Percentiles rank a stretch among this genome's conserved stretches.
Conservation (phyloP, 2,888 invertebrate genomes). For the Heterodera filipjevi region DNA sequence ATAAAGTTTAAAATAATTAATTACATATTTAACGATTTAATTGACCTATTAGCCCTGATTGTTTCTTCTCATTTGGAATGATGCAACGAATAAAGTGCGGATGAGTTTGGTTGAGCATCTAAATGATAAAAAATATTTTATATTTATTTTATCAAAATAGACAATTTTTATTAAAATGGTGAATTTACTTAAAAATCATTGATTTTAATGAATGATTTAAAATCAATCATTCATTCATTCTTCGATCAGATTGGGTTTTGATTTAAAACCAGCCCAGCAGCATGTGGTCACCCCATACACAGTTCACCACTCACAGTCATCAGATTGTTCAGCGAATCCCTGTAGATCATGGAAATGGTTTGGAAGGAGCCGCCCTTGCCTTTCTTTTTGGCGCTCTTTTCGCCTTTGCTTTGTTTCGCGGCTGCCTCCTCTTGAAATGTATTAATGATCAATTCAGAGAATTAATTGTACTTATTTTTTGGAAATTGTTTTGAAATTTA, state of each 20-base stretch:
- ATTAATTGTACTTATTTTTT: no score
- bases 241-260: no score
- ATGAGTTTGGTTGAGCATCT: constrained; percentile 87
- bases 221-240: no score
- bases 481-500: no score
- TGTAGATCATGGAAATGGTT: constrained; percentile 65
- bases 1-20: neutral
- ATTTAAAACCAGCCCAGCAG: no score
- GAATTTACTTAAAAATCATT: no score
- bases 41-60: constrained; percentile 76
- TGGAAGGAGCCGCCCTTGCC: constrained; percentile 64
- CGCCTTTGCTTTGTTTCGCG: constrained; percentile 21
- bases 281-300: no score
- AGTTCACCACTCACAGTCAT: constrained; percentile 55
- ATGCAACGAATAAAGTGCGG: constrained; percentile 99
- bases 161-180: no score
- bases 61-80: constrained; percentile 83
- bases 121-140: neutral
- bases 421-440: constrained; percentile 30
- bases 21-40: neutral
- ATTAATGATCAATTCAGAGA: no score
- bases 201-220: no score
- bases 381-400: constrained; percentile 60
- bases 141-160: no score
- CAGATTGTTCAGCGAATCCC: constrained; percentile 63